phyloP scores from a whole-genome alignment of 2,113 vertebrate genomes.

The Serilophus lunatus region DNA sequence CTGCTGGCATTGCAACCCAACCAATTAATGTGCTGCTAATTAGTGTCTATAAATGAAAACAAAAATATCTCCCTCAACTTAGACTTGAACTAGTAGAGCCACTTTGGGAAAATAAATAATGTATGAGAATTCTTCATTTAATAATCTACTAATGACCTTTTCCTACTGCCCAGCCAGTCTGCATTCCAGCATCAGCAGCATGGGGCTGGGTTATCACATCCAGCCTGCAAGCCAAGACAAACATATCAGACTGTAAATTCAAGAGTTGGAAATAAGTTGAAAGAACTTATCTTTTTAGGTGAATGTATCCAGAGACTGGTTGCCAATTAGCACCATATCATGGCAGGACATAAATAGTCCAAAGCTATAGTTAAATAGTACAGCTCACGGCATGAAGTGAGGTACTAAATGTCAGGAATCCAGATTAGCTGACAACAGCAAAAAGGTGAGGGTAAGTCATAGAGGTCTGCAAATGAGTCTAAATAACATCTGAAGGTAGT shows the following conservation, averaged over 20 bases:
- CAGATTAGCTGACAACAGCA: background rate
- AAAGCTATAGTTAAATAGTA: background rate
- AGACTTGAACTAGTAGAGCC: background rate
- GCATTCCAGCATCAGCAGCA: background rate
- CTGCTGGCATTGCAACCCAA: background rate
- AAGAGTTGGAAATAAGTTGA: background rate
- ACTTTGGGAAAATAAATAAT: background rate
- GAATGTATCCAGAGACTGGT: background rate
- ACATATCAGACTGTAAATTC: background rate
- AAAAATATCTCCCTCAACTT: background rate
- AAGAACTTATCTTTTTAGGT: background rate
- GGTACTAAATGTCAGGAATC: background rate
- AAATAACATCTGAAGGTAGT: background rate
- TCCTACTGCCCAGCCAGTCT: background rate
- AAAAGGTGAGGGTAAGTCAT: background rate
- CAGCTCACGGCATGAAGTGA: background rate
- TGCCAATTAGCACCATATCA: background rate
- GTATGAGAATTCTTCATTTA: background rate
- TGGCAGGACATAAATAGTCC: background rate
- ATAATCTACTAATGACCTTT: background rate
- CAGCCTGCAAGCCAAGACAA: background rate
- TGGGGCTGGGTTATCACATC: background rate
- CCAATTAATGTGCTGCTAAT: background rate
- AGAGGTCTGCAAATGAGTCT: background rate
- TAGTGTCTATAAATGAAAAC: background rate